Percentiles rank a stretch among this genome's conserved stretches.
These are phyloP conservation scores for Notechis scutatus DNA, from an alignment of 2,113 vertebrate species.

Conservation along the genomic window DNA sequence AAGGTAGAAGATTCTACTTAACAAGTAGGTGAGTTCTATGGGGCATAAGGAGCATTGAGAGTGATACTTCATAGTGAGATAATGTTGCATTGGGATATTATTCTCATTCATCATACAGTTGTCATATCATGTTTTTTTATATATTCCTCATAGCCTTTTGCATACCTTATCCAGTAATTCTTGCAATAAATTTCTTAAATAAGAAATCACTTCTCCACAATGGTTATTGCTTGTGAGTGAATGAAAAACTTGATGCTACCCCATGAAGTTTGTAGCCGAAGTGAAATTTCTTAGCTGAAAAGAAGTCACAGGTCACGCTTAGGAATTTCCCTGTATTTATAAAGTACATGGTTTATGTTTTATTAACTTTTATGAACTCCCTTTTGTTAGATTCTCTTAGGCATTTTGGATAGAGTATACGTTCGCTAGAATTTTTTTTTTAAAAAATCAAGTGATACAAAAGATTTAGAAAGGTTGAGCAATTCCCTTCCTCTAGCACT, in stretches of 20 bases:
- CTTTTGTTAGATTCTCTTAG: neutral
- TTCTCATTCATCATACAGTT: neutral
- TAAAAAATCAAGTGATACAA: neutral
- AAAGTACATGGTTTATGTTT: neutral
- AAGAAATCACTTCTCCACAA: neutral
- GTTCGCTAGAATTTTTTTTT: neutral
- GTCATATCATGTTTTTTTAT: neutral
- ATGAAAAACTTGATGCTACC: neutral
- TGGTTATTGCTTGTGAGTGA: neutral
- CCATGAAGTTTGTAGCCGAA: neutral
- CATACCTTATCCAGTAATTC: neutral
- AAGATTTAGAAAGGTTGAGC: neutral
- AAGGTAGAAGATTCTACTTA: neutral
- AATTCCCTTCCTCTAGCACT: neutral
- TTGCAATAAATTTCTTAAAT: neutral
- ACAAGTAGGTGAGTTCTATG: neutral
- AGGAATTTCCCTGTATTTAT: neutral
- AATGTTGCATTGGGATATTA: neutral
- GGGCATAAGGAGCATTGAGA: neutral
- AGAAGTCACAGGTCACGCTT: neutral
- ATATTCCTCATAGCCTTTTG: neutral
- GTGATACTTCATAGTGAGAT: neutral
- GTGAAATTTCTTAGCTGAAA: neutral
- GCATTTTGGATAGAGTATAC: neutral
- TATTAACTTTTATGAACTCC: neutral